Evolutionary conservation across 1,140 invertebrate species (phyloP).

Genomic region (Sitobion miscanthi): DNA sequence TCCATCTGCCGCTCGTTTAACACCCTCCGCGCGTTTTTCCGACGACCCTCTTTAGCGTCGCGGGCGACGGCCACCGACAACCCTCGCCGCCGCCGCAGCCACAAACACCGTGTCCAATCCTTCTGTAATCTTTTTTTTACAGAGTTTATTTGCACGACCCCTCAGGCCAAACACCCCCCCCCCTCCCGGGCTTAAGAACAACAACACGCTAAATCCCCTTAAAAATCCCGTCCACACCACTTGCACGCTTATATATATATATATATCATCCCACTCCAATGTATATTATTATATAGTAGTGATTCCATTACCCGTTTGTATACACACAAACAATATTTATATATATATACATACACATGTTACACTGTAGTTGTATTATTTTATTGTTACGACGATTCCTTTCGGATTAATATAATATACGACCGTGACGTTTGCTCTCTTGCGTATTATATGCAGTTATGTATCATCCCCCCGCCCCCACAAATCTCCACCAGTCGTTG

Average conservation of each 20-base stretch:
- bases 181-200: not conserved
- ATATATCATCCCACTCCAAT: not conserved
- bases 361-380: not conserved
- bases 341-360: not conserved
- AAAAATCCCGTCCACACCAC: not conserved
- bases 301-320: not conserved
- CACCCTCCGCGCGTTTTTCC: constrained; percentile 21
- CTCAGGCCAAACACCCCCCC: not conserved
- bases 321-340: not conserved
- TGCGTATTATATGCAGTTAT: not conserved
- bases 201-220: not conserved
- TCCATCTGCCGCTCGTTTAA: constrained; percentile 56
- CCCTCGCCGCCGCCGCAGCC: not conserved
- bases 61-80: not conserved
- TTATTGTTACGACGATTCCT: not conserved
- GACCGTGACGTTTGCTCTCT: not conserved
- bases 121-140: constrained; percentile 48
- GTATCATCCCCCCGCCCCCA: not conserved
- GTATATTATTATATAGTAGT: not conserved
- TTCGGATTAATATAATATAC: constrained; percentile 13
- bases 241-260: not conserved
- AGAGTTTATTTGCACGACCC: constrained; percentile 28
- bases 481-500: not conserved
- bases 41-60: constrained; percentile 16
- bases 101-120: constrained; percentile 55